These are phyloP conservation scores for Coracias cyanogaster DNA, from an alignment of 2,797 vertebrate species.

Conservation along the genomic window DNA sequence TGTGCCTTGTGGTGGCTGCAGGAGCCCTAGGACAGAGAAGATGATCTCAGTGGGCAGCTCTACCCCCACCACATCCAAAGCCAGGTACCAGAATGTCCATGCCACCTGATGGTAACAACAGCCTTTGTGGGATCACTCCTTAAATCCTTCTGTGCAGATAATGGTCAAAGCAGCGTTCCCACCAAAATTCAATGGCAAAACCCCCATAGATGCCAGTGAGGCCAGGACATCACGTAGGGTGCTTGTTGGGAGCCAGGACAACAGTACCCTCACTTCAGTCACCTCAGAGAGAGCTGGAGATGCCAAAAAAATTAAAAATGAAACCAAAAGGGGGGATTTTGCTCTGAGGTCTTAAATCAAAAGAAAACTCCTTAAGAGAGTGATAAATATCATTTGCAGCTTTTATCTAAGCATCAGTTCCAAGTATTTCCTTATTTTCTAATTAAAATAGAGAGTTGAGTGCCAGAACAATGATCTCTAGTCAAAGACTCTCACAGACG, in stretches of 20 bases:
- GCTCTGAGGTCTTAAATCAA: constrained; percentile 12
- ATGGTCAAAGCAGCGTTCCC: accelerated
- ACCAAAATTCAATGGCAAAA: neutral
- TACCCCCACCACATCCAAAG: neutral
- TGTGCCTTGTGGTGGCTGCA: neutral
- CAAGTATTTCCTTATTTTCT: constrained; percentile 70
- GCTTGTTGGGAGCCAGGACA: neutral
- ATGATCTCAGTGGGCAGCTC: neutral
- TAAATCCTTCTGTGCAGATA: neutral
- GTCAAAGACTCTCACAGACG: constrained; percentile 46
- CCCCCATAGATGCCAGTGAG: accelerated
- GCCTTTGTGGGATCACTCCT: neutral
- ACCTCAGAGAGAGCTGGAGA: neutral
- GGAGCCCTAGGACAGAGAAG: neutral
- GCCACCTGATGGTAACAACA: accelerated
- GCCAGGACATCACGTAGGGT: accelerated
- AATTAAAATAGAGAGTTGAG: constrained; percentile 72
- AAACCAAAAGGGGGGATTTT: neutral
- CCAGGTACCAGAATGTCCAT: neutral
- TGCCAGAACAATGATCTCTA: constrained; percentile 65
- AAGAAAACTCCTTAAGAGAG: constrained; percentile 37
- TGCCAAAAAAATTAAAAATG: neutral
- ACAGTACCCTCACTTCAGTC: neutral
- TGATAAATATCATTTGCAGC: constrained; percentile 51
- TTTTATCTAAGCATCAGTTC: constrained; percentile 68